Conservation (phyloP, 1,140 invertebrate species). For the Drosophila navojoa region DNA sequence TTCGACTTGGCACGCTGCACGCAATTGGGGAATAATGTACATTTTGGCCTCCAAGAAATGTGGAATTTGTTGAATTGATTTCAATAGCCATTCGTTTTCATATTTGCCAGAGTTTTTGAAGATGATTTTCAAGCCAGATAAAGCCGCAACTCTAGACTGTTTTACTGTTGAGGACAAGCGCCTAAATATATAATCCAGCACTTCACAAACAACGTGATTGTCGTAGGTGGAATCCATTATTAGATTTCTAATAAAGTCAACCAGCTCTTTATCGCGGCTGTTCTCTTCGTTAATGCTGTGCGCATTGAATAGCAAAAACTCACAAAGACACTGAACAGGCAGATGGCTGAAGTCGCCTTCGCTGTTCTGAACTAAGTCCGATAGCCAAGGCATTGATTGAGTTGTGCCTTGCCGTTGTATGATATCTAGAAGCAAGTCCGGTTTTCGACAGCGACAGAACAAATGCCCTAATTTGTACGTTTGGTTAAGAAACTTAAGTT, state of each 20-base stretch:
- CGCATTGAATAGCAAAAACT: conserved; percentile 93
- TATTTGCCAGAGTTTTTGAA: conserved; percentile 81
- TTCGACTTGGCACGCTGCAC: conserved; percentile 95
- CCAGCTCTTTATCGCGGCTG: conserved; percentile 87
- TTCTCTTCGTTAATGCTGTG: conserved; percentile 78
- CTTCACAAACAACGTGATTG: conserved; percentile 88
- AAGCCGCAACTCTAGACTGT: conserved; percentile 90
- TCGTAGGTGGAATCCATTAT: conserved; percentile 87
- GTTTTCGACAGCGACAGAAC: conserved; percentile 94
- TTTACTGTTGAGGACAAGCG: conserved; percentile 93
- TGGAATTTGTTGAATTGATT: conserved; percentile 89
- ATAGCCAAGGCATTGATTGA: conserved; percentile 98
- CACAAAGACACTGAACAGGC: conserved; percentile 97
- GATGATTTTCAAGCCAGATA: conserved; percentile 87
- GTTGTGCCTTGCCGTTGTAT: conserved; percentile 94
- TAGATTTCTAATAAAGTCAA: conserved; percentile 90
- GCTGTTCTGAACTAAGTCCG: conserved; percentile 95
- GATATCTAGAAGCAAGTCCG: conserved; percentile 96
- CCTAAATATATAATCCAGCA: conserved; percentile 96
- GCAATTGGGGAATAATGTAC: conserved; percentile 88
- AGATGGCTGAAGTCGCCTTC: conserved; percentile 87
- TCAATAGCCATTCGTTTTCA: conserved; percentile 89
- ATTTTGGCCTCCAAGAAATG: conserved; percentile 89
- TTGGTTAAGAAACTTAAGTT: conserved; percentile 91
- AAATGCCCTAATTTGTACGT: conserved; percentile 94